Base-by-base conservation (phyloP, 2,888 invertebrate genomes). In the Sepiola atlantica region DNA sequence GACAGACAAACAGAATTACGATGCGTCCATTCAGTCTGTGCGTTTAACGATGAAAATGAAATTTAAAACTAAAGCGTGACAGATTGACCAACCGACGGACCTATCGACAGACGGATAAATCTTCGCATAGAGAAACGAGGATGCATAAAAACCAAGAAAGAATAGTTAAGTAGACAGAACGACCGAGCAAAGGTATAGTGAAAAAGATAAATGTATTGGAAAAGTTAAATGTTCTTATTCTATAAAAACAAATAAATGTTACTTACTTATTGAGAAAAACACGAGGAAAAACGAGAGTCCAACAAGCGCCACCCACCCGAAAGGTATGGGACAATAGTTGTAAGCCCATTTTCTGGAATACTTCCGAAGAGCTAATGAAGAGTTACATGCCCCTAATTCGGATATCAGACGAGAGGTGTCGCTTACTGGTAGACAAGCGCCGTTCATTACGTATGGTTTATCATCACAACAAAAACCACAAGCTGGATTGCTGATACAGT, bases 381-480 rank as follows among this genome's bases (percentile, higher is more conserved):
- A 91, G 90, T 95, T 94, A 92, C 95, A 95, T 18, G 94, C 93
- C 8, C 95, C 95, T 90, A 92, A 94, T 28, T 90, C 54, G 24
- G 95, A 94, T n/a, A 21, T 32, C n/a, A 35, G 94, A 35, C 3
- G 45, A 28, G 45, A 10, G 21, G 24, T 91, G 91, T 35, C 28
- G 8, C 90, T 20, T 0, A 95, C 94, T 0, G 93, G 93, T 10
- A 97, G 94, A 95, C 97, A 97, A 0, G 96, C 96, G 0, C 97
- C 97, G 94, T 96, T 96, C 0, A 95, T 94, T 2, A 95, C 92
- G 0, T 95, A 94, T 28, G 93, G 94, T 21, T 94, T 94, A 77
- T 95, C 95, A 32, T 95, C 95, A 95, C 96, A 97, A 95, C 98
- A 98, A 95, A 97, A 98, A 1, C 98, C 98, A 96, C 98, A 98